Conservation (phyloP, 92 coral and sea anemone species). For the Ricordea florida region DNA sequence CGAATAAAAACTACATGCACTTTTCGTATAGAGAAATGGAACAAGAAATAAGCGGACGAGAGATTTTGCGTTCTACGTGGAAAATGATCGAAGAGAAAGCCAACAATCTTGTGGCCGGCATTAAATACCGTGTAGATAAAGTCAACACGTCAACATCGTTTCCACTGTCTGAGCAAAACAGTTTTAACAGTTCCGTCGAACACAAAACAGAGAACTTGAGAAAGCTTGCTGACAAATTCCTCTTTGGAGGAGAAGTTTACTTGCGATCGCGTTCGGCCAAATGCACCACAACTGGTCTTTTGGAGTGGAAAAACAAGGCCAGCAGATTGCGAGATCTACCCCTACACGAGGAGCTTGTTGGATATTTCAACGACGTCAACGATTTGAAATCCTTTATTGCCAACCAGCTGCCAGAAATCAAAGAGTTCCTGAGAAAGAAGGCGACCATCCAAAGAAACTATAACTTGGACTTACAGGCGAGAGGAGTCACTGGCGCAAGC, state of each 20-base stretch:
- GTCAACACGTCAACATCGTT: not conserved
- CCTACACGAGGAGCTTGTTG: not conserved
- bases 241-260: constrained; percentile 4
- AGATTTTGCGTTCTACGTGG: not conserved
- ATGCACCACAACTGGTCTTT: not conserved
- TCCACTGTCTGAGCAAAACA: not conserved
- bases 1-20: not conserved
- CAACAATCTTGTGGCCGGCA: not conserved
- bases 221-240: not conserved
- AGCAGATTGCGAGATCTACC: not conserved
- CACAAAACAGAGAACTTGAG: not conserved
- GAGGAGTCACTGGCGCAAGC: constrained; percentile 1
- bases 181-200: not conserved
- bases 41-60: not conserved
- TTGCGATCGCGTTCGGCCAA: not conserved
- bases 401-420: not conserved
- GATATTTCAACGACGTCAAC: not conserved
- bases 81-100: not conserved
- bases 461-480: constrained; percentile 10
- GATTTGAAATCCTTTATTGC: not conserved
- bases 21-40: constrained; percentile 6
- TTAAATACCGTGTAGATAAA: not conserved
- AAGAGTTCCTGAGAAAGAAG: not conserved
- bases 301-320: not conserved
- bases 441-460: not conserved